phyloP scores from a whole-genome alignment of 1,140 invertebrate species.

The Luehdorfia chinensis region DNA sequence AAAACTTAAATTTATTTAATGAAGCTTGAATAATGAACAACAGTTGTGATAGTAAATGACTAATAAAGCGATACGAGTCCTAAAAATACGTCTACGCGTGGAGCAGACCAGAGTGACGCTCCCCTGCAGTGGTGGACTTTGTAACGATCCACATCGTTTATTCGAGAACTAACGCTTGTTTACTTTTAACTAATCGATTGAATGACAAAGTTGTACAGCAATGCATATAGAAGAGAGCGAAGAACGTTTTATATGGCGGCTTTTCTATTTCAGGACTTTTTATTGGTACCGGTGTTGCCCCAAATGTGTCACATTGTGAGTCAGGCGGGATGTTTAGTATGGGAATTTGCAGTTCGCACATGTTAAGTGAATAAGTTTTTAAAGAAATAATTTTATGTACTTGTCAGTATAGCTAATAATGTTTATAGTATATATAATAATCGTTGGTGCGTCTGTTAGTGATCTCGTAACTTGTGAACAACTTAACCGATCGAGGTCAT shows the following conservation, averaged over 20 bases:
- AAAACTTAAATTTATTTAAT: slow-evolving; percentile 18
- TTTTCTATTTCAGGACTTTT: not conserved
- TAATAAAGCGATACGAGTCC: slow-evolving; percentile 45
- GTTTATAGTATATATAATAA: too few species aligned
- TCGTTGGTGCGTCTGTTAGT: too few species aligned
- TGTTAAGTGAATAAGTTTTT: not conserved
- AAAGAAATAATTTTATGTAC: too few species aligned
- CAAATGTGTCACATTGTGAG: slow-evolving; percentile 6
- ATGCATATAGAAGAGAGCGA: not conserved
- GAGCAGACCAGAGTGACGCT: slow-evolving; percentile 29
- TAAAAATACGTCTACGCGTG: slow-evolving; percentile 59
- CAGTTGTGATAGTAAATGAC: slow-evolving; percentile 38
- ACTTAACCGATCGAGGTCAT: too few species aligned
- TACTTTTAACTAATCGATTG: not conserved
- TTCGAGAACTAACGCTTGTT: slow-evolving; percentile 19
- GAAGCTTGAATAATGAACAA: slow-evolving; percentile 19
- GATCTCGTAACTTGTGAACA: too few species aligned
- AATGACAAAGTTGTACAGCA: not conserved
- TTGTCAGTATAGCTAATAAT: too few species aligned
- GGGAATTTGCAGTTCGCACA: slow-evolving; percentile 4
- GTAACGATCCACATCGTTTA: slow-evolving; percentile 2
- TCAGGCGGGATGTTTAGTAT: not conserved
- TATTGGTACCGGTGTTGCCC: slow-evolving; percentile 2
- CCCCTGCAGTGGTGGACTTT: slow-evolving; percentile 26
- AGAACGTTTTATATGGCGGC: not conserved